Evolutionary conservation across 1,140 invertebrate genomes (phyloP), one percentile per base, ranked within the genome.

Genomic region (Drosophila simulans): DNA sequence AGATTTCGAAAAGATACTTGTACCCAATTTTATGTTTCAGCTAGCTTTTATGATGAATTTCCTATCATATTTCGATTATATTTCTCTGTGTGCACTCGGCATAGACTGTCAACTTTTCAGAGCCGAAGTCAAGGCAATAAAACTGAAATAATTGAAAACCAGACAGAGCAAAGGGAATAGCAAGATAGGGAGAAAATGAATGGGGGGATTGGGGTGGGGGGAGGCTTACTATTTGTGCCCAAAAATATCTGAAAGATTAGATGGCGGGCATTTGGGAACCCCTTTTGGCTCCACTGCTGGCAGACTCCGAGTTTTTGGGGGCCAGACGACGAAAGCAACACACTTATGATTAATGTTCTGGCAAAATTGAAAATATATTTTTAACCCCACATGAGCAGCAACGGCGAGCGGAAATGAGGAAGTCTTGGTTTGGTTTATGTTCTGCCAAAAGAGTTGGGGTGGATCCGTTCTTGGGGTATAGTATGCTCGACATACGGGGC

Each of bases 301-400:
- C 78, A 59, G 79, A 70, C 48, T 80, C 76, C 8, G 8, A 45
- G 72, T 27, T 27, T 34, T 40, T 37, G 27, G 78, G 77, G 54
- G 57, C 53, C 51, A 56, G 51, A 57, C 56, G 43, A 25, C 62
- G 72, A 62, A 56, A 55, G 66, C 66, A 68, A 58, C 59, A 74
- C 75, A 63, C 75, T 88, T 89, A 88, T 88, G 83, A 88, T 88
- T 88, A 88, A 88, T 88, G 82, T 74, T 69, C 80, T 86, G 83
- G 83, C 83, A 88, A 86, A 86, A 86, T 88, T 88, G 76, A 88
- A 80, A 85, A 82, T 68, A 79, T 83, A 80, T 88, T 72, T 88
- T 72, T 88, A 60, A 76, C 73, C 74, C 55, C 74, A 65, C 59
- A 69, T 35, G 20, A 51, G 5, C 25, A 45, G 42, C 51, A 58